Conservation (phyloP, 2,888 invertebrate species). For the Osmoderma eremita region DNA sequence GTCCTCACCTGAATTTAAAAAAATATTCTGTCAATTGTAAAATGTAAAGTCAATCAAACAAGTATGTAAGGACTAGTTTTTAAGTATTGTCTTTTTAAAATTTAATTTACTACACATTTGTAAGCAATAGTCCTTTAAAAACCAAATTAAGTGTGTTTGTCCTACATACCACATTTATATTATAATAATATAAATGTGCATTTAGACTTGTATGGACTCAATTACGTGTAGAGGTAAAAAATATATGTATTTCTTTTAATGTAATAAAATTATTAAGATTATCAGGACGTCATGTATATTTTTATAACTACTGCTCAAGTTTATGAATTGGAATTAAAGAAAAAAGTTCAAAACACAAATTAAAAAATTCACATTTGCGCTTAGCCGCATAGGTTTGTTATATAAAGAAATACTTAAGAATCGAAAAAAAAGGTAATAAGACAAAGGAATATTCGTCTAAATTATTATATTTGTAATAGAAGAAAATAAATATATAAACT, state of each 20-base stretch:
- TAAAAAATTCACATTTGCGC: conserved; percentile 25
- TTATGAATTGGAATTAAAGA: conserved; percentile 8
- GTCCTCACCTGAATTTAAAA: not conserved
- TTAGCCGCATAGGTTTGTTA: conserved; percentile 23
- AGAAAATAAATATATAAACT: conserved; percentile 39
- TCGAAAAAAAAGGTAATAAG: conserved; percentile 15
- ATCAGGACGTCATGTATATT: conserved; percentile 20
- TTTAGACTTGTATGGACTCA: conserved; percentile 2
- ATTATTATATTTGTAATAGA: conserved; percentile 42
- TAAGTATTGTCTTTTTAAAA: not conserved
- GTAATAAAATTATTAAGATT: not conserved
- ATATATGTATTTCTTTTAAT: not conserved
- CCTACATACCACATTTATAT: not conserved
- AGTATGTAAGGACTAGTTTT: not conserved
- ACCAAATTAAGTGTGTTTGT: conserved; percentile 1
- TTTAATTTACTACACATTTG: too few relatives aligned
- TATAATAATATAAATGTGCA: conserved; percentile 6
- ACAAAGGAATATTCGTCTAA: conserved; percentile 33
- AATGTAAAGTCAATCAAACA: conserved; percentile 14
- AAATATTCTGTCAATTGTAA: not conserved
- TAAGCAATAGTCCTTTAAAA: conserved; percentile 4
- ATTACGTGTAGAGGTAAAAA: conserved; percentile 11
- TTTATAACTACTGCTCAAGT: conserved; percentile 30
- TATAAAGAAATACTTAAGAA: conserved; percentile 6
- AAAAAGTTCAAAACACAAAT: not conserved